These are phyloP conservation scores for Plagodis dolabraria DNA, from an alignment of 2,888 invertebrate species.

Conservation along the genomic window DNA sequence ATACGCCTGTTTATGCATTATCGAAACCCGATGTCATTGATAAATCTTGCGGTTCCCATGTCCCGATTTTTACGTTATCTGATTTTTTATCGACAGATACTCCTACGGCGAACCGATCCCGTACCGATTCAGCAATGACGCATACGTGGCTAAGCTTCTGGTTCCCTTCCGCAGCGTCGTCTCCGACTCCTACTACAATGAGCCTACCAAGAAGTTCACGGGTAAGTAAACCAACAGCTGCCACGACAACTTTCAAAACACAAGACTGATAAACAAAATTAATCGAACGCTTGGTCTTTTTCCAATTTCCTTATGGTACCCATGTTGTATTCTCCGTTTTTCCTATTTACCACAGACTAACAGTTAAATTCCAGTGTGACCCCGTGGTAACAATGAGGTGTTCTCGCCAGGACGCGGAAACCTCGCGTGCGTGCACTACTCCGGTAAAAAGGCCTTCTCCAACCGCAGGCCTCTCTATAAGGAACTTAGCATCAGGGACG, in stretches of 20 bases:
- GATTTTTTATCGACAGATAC: conserved; percentile 71
- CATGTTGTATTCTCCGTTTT: conserved; percentile 37
- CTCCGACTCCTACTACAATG: conserved; percentile 88
- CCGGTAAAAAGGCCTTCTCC: conserved; percentile 91
- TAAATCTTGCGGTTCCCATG: conserved; percentile 8
- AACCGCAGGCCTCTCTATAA: conserved; percentile 89
- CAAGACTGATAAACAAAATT: conserved; percentile 39
- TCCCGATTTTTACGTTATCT: conserved; percentile 21
- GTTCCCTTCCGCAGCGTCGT: conserved; percentile 87
- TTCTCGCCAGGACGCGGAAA: conserved; percentile 90
- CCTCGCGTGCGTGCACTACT: conserved; percentile 93
- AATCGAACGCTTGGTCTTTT: conserved; percentile 37
- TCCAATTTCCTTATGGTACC: conserved; percentile 36
- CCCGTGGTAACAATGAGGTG: conserved; percentile 75
- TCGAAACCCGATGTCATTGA: conserved; percentile 18
- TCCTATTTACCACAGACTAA: conserved; percentile 62
- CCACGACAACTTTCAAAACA: conserved; percentile 38
- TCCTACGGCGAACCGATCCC: conserved; percentile 80
- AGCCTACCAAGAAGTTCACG: conserved; percentile 88
- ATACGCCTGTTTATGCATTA: conserved; percentile 24
- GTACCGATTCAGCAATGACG: conserved; percentile 87
- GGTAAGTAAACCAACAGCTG: conserved; percentile 74
- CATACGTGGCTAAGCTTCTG: conserved; percentile 89
- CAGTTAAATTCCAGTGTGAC: conserved; percentile 68
- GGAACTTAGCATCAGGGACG: conserved; percentile 91